Conservation (phyloP, 2,888 invertebrate genomes). For the Machimus atricapillus region DNA sequence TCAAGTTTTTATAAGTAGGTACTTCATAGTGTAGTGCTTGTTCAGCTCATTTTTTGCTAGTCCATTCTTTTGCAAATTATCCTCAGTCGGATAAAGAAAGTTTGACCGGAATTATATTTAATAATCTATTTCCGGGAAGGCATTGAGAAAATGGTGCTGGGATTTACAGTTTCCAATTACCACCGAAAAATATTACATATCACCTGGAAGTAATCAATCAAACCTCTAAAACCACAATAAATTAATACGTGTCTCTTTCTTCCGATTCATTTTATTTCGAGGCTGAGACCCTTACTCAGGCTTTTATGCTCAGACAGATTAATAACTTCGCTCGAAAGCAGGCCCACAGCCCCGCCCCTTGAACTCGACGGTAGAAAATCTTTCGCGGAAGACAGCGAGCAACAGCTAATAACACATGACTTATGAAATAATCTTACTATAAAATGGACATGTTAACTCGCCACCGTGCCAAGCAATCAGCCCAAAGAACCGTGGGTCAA, state of each 20-base stretch:
- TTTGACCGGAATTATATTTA: neutral
- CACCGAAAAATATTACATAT: neutral
- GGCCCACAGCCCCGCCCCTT: neutral
- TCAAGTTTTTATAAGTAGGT: too few species aligned
- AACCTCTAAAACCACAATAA: neutral
- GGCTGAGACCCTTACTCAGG: neutral
- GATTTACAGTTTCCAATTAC: neutral
- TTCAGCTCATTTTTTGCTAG: neutral
- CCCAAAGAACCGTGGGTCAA: neutral
- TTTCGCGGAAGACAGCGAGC: neutral
- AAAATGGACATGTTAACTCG: neutral
- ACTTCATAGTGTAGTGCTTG: too few species aligned
- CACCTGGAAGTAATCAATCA: neutral
- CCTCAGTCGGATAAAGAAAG: neutral
- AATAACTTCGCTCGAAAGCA: neutral
- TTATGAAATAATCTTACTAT: neutral
- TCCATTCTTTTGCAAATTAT: neutral
- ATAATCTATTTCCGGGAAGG: neutral
- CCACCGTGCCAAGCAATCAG: neutral
- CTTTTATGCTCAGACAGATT: neutral
- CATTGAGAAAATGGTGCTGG: neutral
- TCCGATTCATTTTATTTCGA: neutral
- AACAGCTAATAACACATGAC: neutral
- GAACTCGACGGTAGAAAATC: neutral
- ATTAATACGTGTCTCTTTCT: neutral